These are phyloP conservation scores for Galerucella nymphaeae DNA, from an alignment of 2,888 invertebrate genomes.

Conservation along the genomic window DNA sequence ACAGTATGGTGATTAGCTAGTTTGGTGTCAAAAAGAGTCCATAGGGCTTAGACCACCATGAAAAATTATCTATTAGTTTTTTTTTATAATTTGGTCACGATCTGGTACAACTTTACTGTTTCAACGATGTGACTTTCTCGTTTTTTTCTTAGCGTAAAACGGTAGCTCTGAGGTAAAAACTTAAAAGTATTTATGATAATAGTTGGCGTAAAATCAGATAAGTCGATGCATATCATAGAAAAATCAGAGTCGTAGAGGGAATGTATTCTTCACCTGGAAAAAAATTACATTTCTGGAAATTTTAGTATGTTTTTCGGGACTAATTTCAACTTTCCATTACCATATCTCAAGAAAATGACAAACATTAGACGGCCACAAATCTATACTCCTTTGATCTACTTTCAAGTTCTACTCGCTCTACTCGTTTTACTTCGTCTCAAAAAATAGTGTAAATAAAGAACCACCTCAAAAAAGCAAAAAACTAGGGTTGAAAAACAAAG, in stretches of 20 bases:
- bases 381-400: too few relatives aligned
- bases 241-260: conserved; percentile 12
- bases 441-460: too few relatives aligned
- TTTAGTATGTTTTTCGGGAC: too few relatives aligned
- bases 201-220: conserved; percentile 38
- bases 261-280: background rate
- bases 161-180: conserved; percentile 21
- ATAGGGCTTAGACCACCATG: conserved; percentile 11
- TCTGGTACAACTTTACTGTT: conserved; percentile 3
- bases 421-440: too few relatives aligned
- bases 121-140: background rate
- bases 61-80: background rate
- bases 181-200: conserved; percentile 35
- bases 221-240: conserved; percentile 22
- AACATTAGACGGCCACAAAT: too few relatives aligned
- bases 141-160: conserved; percentile 22
- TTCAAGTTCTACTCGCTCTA: too few relatives aligned
- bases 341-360: too few relatives aligned
- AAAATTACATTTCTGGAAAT: too few relatives aligned
- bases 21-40: background rate
- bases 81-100: conserved; percentile 19
- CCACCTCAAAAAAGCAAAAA: too few relatives aligned
- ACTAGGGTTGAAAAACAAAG: too few relatives aligned
- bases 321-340: too few relatives aligned
- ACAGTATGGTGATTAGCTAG: background rate